Evolutionary conservation across 2,113 vertebrate genomes (phyloP), one percentile per base, ranked within the genome.

Genomic region (Psophia crepitans): DNA sequence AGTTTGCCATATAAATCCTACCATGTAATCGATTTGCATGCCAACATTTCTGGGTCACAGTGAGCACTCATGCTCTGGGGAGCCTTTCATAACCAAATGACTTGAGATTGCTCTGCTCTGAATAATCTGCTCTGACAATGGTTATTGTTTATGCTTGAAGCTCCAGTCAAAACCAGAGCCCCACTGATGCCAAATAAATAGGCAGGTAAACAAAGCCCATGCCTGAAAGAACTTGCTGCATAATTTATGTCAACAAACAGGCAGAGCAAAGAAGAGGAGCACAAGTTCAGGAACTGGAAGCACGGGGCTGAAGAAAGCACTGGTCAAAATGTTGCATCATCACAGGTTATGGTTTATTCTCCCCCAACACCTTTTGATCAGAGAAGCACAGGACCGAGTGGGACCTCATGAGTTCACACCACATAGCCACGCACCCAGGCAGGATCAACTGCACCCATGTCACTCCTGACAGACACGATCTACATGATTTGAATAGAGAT

Each of bases 1-100:
- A 33, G 54, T 77, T 89, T 41, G 61, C 77, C 74, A 54, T 81
- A 60, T 33, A 96, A 96, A 87, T 79, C 89, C 80, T 66, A 69
- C 86, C 69, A 73, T 65, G 70, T 65, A 95, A 97, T 96, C 1
- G 4, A 91, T 95, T 95, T 89, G 48, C 32, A 60, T 76, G 84
- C 86, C 80, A 92, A 16, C 74, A 49, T 79, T 95, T 89, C 64
- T 95, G 57, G 77, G 94, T 81, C 86, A 87, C 80, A 73, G 92
- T 78, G 68, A 93, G 80, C 69, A 69, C 69, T 61, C 82, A 6
- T 66, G 74, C 92, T 97, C 61, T 85, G 77, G 70, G 74, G 76
- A 96, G 61, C 69, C 84, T 93, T 96, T 97, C 93, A 89, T 87
- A 93, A 93, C 44, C 91, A 89, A 95, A 89, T 87, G 41, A 89